Conservation (phyloP, 2,888 invertebrate species). For the Sinodicranocentrus sp. region DNA sequence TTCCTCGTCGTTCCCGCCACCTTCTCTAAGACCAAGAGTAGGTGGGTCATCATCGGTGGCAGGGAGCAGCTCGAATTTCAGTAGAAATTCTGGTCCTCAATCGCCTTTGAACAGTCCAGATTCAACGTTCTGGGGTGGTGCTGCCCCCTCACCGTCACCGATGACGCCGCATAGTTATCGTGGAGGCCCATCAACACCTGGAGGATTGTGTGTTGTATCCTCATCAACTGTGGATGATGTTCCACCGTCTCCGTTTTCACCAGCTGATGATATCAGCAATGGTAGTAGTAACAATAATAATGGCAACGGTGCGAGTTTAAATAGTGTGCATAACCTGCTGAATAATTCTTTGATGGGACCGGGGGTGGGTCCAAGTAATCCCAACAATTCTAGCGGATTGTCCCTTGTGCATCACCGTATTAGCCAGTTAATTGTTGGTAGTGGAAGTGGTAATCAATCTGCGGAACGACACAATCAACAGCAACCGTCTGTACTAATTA, state of each 20-base stretch:
- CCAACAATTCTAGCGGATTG: constrained; percentile 33
- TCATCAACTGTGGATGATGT: constrained; percentile 76
- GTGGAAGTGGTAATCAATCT: background rate
- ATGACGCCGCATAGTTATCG: constrained; percentile 61
- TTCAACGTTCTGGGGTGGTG: constrained; percentile 73
- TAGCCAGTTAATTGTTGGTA: constrained; percentile 50
- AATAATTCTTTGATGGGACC: constrained; percentile 41
- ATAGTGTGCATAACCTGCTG: constrained; percentile 29
- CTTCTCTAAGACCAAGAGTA: constrained; percentile 39
- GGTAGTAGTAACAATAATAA: constrained; percentile 33
- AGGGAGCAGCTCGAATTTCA: constrained; percentile 54
- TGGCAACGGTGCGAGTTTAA: constrained; percentile 37
- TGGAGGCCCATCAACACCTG: constrained; percentile 69
- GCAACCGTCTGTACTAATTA: constrained; percentile 39
- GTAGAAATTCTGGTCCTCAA: constrained; percentile 68
- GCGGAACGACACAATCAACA: constrained; percentile 13
- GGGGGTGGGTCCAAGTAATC: constrained; percentile 29
- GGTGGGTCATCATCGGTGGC: constrained; percentile 43
- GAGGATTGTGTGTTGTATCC: constrained; percentile 75
- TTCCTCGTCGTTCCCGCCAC: constrained; percentile 60
- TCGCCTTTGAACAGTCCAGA: constrained; percentile 75
- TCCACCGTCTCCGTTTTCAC: constrained; percentile 75
- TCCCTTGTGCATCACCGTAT: constrained; percentile 41
- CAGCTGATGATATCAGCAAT: constrained; percentile 55
- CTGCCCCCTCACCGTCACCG: constrained; percentile 67